Conservation (phyloP, 2,113 vertebrate genomes). For the Epinephelus moara region DNA sequence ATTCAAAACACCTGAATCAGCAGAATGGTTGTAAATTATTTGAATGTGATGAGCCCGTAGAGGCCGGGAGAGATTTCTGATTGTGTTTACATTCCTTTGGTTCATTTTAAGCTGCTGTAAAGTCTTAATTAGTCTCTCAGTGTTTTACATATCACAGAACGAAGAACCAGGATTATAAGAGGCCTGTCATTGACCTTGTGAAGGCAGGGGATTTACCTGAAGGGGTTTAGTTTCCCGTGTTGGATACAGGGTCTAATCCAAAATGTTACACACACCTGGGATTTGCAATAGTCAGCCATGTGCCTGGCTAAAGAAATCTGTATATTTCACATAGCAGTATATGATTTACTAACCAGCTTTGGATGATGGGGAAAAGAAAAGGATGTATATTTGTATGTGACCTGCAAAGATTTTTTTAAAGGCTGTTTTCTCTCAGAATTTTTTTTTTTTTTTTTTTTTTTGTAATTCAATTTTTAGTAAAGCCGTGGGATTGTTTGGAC, state of each 20-base stretch:
- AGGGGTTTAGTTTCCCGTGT: constrained; percentile 24
- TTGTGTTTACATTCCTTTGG: constrained; percentile 30
- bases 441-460: not conserved
- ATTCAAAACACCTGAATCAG: constrained; percentile 59
- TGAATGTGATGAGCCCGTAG: not conserved
- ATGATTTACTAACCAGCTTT: not conserved
- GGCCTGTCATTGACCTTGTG: constrained; percentile 28
- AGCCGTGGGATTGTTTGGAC: not conserved
- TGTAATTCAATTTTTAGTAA: constrained; percentile 4
- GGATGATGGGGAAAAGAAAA: constrained; percentile 8
- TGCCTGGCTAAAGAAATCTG: constrained; percentile 8
- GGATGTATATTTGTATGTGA: constrained; percentile 12
- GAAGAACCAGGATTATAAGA: constrained; percentile 16
- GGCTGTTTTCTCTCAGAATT: not conserved
- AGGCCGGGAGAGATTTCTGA: not conserved
- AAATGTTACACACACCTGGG: constrained; percentile 8
- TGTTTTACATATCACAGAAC: constrained; percentile 42
- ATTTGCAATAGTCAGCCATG: constrained; percentile 40
- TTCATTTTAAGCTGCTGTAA: constrained; percentile 15
- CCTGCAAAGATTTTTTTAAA: not conserved
- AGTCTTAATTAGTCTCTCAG: constrained; percentile 21
- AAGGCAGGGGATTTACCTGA: constrained; percentile 38
- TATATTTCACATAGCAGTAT: not conserved
- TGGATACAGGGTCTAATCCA: constrained; percentile 29
- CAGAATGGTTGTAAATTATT: constrained; percentile 37